A percentile compares a stretch with the other conserved stretches of the same genome.
Evolutionary conservation across 2,888 invertebrate species (phyloP).

Genomic region (Cepaea hortensis): DNA sequence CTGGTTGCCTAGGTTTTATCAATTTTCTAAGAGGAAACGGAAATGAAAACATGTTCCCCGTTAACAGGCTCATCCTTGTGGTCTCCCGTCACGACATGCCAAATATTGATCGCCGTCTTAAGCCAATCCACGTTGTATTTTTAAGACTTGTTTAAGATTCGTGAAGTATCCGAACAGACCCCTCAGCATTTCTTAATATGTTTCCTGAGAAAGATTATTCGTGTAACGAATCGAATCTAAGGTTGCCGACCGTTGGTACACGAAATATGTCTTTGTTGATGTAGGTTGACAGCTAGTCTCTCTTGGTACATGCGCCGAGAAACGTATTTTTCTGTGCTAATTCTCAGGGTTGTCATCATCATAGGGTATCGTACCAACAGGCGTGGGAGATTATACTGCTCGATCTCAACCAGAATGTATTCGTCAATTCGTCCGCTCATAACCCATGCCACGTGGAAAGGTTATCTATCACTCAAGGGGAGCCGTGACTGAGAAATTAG

Average conservation of each 20-base stretch:
- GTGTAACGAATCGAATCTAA: slow-evolving; percentile 6
- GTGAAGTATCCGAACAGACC: background rate
- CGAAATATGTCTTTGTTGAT: background rate
- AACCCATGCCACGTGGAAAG: too few relatives aligned
- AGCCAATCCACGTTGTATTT: slow-evolving; percentile 15
- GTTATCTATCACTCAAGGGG: too few relatives aligned
- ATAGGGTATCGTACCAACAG: too few relatives aligned
- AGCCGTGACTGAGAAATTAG: too few relatives aligned
- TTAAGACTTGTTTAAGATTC: background rate
- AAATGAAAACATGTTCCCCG: slow-evolving; percentile 25
- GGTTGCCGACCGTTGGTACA: background rate
- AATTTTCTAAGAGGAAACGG: slow-evolving; percentile 6
- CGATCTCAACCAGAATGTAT: too few relatives aligned
- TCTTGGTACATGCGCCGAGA: too few relatives aligned
- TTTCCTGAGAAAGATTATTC: background rate
- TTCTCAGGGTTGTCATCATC: too few relatives aligned
- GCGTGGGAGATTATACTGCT: too few relatives aligned
- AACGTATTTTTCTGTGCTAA: too few relatives aligned
- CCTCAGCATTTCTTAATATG: slow-evolving; percentile 2
- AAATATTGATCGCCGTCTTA: slow-evolving; percentile 15
- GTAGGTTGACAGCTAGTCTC: background rate
- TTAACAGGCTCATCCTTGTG: slow-evolving; percentile 11
- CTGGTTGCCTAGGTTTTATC: slow-evolving; percentile 1
- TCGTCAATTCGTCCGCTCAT: too few relatives aligned
- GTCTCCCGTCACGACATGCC: background rate